A percentile compares a stretch with the other conserved stretches of the same genome.
Conservation (phyloP, 1,140 invertebrate species). For the Cotesia chilonis region DNA sequence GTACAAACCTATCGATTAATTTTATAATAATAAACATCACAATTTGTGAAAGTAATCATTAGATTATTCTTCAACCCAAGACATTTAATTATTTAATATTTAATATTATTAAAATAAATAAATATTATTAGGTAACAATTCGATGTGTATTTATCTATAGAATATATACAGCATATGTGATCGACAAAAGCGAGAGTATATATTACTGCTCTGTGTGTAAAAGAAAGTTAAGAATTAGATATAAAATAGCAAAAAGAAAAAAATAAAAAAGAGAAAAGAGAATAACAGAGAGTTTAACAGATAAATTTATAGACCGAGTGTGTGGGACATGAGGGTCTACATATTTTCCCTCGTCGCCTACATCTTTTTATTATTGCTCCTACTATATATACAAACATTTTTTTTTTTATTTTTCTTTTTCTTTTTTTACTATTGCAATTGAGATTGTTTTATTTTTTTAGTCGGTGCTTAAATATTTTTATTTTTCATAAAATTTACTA, state of each 20-base stretch:
- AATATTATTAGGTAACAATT: no score
- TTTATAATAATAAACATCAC: neutral
- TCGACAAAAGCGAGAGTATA: neutral
- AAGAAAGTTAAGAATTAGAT: neutral
- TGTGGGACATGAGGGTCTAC: conserved; percentile 9
- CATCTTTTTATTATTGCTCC: neutral
- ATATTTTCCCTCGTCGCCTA: neutral
- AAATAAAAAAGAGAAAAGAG: neutral
- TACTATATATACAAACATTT: conserved; percentile 4
- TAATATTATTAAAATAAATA: neutral
- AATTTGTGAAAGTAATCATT: no score
- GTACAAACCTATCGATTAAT: neutral
- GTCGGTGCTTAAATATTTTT: no score
- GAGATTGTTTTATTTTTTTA: conserved; percentile 5
- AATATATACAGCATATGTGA: neutral
- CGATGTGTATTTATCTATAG: no score
- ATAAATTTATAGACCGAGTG: conserved; percentile 21
- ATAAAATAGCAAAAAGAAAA: neutral
- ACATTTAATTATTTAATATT: neutral
- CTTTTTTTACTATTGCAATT: neutral
- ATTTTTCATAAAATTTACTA: no score
- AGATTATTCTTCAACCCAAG: neutral
- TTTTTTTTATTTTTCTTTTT: neutral
- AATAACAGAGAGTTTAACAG: conserved; percentile 1
- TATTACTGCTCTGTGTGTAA: no score